A percentile compares a stretch with the other conserved stretches of the same genome.
Evolutionary conservation across 2,797 vertebrate genomes (phyloP).

Genomic region (Poeciliopsis presidionis): DNA sequence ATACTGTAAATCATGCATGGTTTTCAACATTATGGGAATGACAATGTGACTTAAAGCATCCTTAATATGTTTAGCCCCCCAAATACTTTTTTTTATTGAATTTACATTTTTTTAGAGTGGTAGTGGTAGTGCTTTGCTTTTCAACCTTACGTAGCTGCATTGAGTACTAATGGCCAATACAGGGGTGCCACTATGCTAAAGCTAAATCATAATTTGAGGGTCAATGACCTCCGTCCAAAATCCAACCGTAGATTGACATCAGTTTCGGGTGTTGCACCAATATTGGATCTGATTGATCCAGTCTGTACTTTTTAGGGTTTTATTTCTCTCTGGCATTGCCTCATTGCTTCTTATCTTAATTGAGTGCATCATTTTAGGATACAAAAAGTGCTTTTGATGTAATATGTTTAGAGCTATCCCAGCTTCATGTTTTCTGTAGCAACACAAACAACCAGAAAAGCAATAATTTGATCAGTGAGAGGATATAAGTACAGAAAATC

Average conservation of each 20-base stretch:
- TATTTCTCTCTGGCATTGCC: constrained; percentile 33
- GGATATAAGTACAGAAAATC: constrained; percentile 70
- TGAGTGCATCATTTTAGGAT: constrained; percentile 61
- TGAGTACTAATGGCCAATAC: neutral
- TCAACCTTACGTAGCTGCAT: neutral
- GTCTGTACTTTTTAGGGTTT: neutral
- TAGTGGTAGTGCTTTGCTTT: neutral
- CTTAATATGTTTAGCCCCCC: neutral
- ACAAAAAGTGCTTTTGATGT: constrained; percentile 69
- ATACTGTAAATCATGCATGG: neutral
- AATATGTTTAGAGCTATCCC: constrained; percentile 56
- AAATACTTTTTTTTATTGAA: neutral
- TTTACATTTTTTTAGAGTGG: neutral
- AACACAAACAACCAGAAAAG: constrained; percentile 54
- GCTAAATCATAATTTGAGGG: neutral
- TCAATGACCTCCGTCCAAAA: neutral
- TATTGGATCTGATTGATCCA: neutral
- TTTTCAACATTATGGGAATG: neutral
- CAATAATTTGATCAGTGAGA: constrained; percentile 72
- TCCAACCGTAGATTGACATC: neutral
- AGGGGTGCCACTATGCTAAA: neutral
- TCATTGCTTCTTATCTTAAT: constrained; percentile 53
- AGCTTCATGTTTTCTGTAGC: constrained; percentile 46
- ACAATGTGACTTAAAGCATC: neutral
- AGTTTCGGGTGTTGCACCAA: neutral